Evolutionary conservation across 2,888 invertebrate species (phyloP), one percentile per base, ranked within the genome.

Genomic region (Pherbina coryleti): DNA sequence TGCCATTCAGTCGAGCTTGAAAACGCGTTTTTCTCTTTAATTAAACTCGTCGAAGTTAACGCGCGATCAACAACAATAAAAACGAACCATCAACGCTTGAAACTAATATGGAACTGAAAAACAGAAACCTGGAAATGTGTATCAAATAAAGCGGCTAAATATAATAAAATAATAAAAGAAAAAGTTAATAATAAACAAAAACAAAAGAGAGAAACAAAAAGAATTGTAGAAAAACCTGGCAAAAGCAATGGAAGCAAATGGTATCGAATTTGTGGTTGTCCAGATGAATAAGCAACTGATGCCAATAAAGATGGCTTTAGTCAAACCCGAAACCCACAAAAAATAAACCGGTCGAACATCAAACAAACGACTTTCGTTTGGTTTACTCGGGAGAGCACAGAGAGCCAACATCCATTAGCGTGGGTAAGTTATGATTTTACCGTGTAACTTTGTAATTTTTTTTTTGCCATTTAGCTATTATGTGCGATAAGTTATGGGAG

Each of bases 51-150:
- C 60, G 14, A 37, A 60, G n/a, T 34, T 3, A 74, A 17, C 31
- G 5, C 71, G 14, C 70, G 22, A 5, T 55, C 9, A 19, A n/a
- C 70, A 70, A 71, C 25, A 75, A 17, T 34, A 3, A 44, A 14
- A 62, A 62, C 71, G 55, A 64, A 53, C 14, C 77, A 60, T 37
- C 66, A 53, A 28, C 76, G 19, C 14, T 81, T 79, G 84, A 83
- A 84, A 83, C 85, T 84, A 80, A 81, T 83, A 82, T 84, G 83
- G 80, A 85, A 86, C 86, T 86, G 82, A 86, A 80, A 69, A 77
- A 64, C 76, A 72, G 74, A 78, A 64, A 86, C 85, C 88, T 86
- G 85, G 86, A 86, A 87, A 81, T 83, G 60, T 83, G 74, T 80
- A 55, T 28, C 53, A 25, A 72, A 53, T 49, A 37, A 31, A 25